Evolutionary conservation across 2,888 invertebrate genomes (phyloP).

Genomic region (Andrena bicolor): DNA sequence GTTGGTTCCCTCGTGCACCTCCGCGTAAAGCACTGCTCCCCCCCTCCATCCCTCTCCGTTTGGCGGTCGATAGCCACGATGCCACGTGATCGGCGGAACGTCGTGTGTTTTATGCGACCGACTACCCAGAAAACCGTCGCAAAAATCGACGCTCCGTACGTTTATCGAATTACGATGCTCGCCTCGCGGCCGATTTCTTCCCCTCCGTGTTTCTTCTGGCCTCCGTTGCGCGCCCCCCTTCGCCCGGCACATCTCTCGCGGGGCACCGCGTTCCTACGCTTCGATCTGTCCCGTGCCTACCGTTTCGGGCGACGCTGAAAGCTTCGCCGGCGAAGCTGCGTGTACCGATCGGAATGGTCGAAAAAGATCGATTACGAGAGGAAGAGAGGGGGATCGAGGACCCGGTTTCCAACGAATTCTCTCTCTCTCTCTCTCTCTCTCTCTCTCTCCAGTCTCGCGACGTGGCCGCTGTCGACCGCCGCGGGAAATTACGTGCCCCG

Average conservation of each 20-base stretch:
- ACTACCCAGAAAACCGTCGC: slow-evolving; percentile 75
- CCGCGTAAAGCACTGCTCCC: slow-evolving; percentile 39
- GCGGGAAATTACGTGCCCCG: slow-evolving; percentile 17
- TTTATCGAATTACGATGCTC: slow-evolving; percentile 77
- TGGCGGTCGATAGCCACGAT: slow-evolving; percentile 70
- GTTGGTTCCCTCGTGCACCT: slow-evolving; percentile 53
- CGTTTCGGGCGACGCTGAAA: slow-evolving; percentile 11
- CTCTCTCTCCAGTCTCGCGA: too few relatives aligned
- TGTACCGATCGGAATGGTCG: slow-evolving; percentile 46
- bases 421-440: too few relatives aligned
- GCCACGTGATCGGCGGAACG: slow-evolving; percentile 69
- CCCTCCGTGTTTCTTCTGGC: slow-evolving; percentile 29
- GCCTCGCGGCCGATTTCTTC: slow-evolving; percentile 46
- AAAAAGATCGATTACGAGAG: slow-evolving; percentile 54
- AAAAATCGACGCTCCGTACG: slow-evolving; percentile 75
- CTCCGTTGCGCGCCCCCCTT: not conserved
- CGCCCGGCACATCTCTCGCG: not conserved
- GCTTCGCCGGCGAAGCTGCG: slow-evolving; percentile 2
- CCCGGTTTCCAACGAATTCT: slow-evolving; percentile 40
- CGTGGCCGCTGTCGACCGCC: slow-evolving; percentile 3
- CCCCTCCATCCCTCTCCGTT: slow-evolving; percentile 19
- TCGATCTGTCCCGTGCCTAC: slow-evolving; percentile 19
- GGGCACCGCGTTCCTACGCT: slow-evolving; percentile 12
- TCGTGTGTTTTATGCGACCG: slow-evolving; percentile 69
- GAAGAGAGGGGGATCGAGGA: not conserved